These are phyloP conservation scores for Poecilus cupreus DNA, from an alignment of 2,888 invertebrate genomes.

Conservation along the genomic window DNA sequence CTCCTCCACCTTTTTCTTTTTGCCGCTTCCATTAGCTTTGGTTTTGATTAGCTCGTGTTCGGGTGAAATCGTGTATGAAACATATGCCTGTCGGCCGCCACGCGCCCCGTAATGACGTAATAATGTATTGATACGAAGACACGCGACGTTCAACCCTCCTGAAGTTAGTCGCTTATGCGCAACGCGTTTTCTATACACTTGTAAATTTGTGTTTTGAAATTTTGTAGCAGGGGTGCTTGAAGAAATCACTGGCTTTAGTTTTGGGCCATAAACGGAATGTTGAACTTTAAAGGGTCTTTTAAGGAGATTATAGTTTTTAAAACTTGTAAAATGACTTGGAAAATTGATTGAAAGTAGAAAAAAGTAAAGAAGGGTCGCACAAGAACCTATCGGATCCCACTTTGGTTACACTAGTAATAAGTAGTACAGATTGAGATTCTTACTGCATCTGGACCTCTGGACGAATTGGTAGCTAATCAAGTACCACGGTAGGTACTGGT, in stretches of 20 bases:
- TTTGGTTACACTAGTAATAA: no score
- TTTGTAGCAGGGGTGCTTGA: background rate
- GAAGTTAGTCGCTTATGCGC: conserved; percentile 28
- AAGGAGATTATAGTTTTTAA: conserved; percentile 13
- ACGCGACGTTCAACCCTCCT: conserved; percentile 17
- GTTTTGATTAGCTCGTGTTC: conserved; percentile 62
- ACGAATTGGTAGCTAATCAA: no score
- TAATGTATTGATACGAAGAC: conserved; percentile 70
- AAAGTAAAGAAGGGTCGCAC: no score
- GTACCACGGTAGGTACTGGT: no score
- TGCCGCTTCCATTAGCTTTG: background rate
- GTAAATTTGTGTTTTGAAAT: conserved; percentile 43
- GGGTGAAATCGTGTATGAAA: conserved; percentile 72
- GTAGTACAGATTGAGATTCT: no score
- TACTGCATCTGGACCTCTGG: no score
- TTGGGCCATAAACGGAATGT: background rate
- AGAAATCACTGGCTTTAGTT: background rate
- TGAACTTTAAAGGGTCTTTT: background rate
- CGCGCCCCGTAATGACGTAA: conserved; percentile 72
- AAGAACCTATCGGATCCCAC: no score
- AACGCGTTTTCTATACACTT: conserved; percentile 34
- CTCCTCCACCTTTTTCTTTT: background rate
- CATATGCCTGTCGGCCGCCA: conserved; percentile 72
- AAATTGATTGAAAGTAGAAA: background rate
- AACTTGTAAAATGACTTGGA: conserved; percentile 15